These are phyloP conservation scores for Sinelater perroti DNA, from an alignment of 2,888 invertebrate species.

Conservation along the genomic window DNA sequence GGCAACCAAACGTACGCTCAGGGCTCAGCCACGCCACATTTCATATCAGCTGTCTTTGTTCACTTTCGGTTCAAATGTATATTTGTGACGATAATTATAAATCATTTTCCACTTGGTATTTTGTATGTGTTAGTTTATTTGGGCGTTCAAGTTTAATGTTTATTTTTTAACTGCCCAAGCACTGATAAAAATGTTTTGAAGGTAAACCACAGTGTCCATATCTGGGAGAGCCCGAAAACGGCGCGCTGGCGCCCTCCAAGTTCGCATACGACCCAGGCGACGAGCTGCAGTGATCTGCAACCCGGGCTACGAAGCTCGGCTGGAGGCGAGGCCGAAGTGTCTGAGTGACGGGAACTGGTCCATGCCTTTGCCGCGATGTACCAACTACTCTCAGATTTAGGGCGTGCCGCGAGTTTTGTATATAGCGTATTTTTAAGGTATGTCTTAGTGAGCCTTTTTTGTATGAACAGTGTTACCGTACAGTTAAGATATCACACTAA, in stretches of 20 bases:
- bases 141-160: constrained; percentile 19
- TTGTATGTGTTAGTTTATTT: too few species aligned
- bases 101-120: too few species aligned
- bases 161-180: background rate
- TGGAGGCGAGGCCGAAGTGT: constrained; percentile 66
- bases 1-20: too few species aligned
- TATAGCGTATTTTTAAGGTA: constrained; percentile 38
- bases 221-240: constrained; percentile 76
- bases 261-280: constrained; percentile 80
- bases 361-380: constrained; percentile 72
- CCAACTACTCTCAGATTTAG: constrained; percentile 65
- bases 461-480: constrained; percentile 12
- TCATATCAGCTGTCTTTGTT: too few species aligned
- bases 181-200: constrained; percentile 51
- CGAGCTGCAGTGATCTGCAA: constrained; percentile 74
- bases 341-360: constrained; percentile 75
- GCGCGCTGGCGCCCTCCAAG: constrained; percentile 74
- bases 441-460: constrained; percentile 18
- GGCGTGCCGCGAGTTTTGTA: constrained; percentile 30
- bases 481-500: constrained; percentile 32
- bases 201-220: constrained; percentile 78
- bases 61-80: too few species aligned
- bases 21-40: too few species aligned
- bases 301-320: constrained; percentile 67
- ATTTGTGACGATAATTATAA: too few species aligned